Base-by-base conservation (phyloP, 2,797 vertebrate genomes). In the Lophius americanus region DNA sequence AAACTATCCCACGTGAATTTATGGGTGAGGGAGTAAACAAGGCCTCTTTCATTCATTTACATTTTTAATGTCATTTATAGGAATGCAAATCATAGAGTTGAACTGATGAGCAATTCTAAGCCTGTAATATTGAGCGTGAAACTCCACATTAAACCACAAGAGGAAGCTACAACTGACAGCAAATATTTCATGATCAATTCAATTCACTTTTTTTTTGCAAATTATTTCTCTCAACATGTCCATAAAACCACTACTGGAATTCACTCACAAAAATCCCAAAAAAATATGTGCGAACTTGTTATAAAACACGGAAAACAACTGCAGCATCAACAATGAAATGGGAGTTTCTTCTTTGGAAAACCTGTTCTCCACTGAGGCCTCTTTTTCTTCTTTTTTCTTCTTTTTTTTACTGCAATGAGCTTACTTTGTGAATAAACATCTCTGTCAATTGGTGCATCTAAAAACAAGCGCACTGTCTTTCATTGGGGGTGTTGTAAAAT, bases 111-210 rank as follows among this genome's bases (percentile, higher is more conserved):
- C 8, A 9, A 39, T 23, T 47, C 44, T 46, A 48, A 52, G 12
- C 5, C 1, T 66, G 51, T 38, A 78, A 33, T 73, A 47, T 9
- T 23, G 23, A 23, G 1, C 23, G 23, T 23, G 2, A 23, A 23
- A 23, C 23, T 23, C 4, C 32, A 23, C 13, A 54, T 61, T 52
- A 12, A 9, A 61, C 75, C 79, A 71, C 1, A 3, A 10, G 74
- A 75, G n/a, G 82, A 51, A 76, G 3, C 61, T 70, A 55, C 60
- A 79, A 67, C 62, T 73, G 59, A 49, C 47, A 47, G 23, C 36
- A 58, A 33, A 10, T 9, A 4, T 64, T 51, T 75, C 35, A 56
- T 44, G 37, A 57, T 6, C 23, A 23, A 23, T 42, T 32, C 5
- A 50, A 6, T 8, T 41, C 13, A 57, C 42, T 5, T 73, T 64